Conservation (phyloP, 2,113 vertebrate genomes). For the Hypomesus transpacificus region DNA sequence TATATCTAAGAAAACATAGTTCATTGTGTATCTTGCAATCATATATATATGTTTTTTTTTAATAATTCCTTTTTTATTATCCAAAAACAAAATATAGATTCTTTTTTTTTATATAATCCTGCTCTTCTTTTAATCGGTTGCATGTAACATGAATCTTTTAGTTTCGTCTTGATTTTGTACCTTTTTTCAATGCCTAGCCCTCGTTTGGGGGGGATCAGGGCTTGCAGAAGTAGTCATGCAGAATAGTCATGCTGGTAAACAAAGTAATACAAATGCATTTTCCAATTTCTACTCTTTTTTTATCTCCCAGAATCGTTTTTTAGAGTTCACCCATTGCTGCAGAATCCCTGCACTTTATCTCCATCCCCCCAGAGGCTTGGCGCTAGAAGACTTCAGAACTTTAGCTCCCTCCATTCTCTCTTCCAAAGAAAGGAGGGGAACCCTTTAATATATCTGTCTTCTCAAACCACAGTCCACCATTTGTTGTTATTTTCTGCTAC, state of each 20-base stretch:
- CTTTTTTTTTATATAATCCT: conserved; percentile 52
- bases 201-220: conserved; percentile 54
- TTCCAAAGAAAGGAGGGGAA: conserved; percentile 18
- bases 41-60: conserved; percentile 43
- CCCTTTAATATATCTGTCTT: not conserved
- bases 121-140: conserved; percentile 48
- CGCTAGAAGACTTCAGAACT: conserved; percentile 41
- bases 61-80: conserved; percentile 44
- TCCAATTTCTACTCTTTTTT: conserved; percentile 48
- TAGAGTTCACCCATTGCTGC: conserved; percentile 41
- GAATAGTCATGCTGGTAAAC: conserved; percentile 78
- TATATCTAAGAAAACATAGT: conserved; percentile 47
- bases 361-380: conserved; percentile 43
- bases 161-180: conserved; percentile 44
- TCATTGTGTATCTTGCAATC: conserved; percentile 48
- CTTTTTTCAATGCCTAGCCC: conserved; percentile 58
- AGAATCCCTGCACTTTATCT: conserved; percentile 38
- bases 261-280: conserved; percentile 69
- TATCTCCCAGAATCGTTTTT: conserved; percentile 45
- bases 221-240: conserved; percentile 74
- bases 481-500: not conserved
- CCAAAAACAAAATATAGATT: conserved; percentile 54
- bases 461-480: conserved; percentile 1
- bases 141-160: conserved; percentile 53
- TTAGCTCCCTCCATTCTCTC: conserved; percentile 14